Evolutionary conservation across 2,113 vertebrate genomes (phyloP).

Genomic region (Nanorana parkeri): DNA sequence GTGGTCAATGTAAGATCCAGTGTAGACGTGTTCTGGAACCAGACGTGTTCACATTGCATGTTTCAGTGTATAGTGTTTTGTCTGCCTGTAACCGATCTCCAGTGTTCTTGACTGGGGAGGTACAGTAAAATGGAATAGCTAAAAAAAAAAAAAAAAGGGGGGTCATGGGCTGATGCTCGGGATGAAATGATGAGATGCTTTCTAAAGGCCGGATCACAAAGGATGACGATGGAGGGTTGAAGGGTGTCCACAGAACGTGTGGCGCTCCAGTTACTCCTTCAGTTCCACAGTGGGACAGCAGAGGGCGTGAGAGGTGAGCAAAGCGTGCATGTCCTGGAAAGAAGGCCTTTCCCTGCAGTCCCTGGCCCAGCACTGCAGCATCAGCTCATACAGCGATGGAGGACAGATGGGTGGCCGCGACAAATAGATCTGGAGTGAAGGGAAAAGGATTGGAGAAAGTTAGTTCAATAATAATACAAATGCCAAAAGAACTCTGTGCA

Average conservation of each 20-base stretch:
- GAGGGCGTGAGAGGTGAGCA: conserved; percentile 67
- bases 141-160: too few relatives aligned
- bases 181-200: neutral
- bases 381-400: conserved; percentile 86
- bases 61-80: neutral
- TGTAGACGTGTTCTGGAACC: neutral
- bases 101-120: conserved; percentile 25
- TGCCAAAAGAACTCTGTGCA: too few relatives aligned
- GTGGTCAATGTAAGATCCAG: neutral
- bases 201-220: neutral
- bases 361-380: conserved; percentile 90
- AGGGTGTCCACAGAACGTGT: too few relatives aligned
- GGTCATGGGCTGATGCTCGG: neutral
- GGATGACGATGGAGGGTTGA: neutral
- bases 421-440: conserved; percentile 79
- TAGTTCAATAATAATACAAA: neutral
- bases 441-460: neutral
- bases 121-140: neutral
- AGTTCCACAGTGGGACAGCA: conserved; percentile 15
- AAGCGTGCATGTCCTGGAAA: conserved; percentile 83
- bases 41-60: conserved; percentile 14
- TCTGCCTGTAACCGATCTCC: neutral
- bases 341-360: conserved; percentile 88
- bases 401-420: conserved; percentile 83
- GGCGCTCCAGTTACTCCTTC: conserved; percentile 46